Percentiles rank a stretch among this genome's conserved stretches.
Conservation (phyloP, 2,888 invertebrate genomes). For the Andrena dorsata region DNA sequence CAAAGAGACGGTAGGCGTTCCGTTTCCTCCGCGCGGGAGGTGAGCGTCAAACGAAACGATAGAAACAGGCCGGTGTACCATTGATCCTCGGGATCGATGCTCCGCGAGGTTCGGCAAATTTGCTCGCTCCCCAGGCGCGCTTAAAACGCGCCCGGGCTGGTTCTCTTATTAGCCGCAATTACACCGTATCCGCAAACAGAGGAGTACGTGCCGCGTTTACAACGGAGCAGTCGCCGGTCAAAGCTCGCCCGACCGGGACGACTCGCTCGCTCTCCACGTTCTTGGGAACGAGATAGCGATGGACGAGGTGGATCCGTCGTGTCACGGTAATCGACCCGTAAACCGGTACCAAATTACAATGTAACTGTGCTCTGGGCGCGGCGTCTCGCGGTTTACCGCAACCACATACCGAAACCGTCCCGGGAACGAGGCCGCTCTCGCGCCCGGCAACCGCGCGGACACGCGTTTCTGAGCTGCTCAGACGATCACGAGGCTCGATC, state of each 20-base stretch:
- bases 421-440: slow-evolving; percentile 42
- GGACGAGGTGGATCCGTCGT: slow-evolving; percentile 5
- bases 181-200: slow-evolving; percentile 45
- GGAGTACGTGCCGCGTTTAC: slow-evolving; percentile 16
- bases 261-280: slow-evolving; percentile 7
- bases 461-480: not conserved
- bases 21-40: not conserved
- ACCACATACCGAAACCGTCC: slow-evolving; percentile 40
- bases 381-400: slow-evolving; percentile 58
- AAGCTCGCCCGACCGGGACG: slow-evolving; percentile 17
- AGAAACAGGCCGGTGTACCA: not conserved
- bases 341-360: slow-evolving; percentile 63
- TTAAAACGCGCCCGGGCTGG: not conserved
- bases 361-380: slow-evolving; percentile 38
- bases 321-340: slow-evolving; percentile 39
- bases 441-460: not conserved
- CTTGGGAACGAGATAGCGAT: slow-evolving; percentile 28
- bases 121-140: not conserved
- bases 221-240: slow-evolving; percentile 25
- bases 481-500: slow-evolving; percentile 43
- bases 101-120: slow-evolving; percentile 15
- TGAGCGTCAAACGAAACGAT: not conserved
- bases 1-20: not conserved
- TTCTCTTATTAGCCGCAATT: slow-evolving; percentile 55
- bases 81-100: slow-evolving; percentile 11